A percentile compares a stretch with the other conserved stretches of the same genome.
These are phyloP conservation scores for Uloborus plumipes DNA, from an alignment of 2,888 invertebrate genomes.

Conservation along the genomic window DNA sequence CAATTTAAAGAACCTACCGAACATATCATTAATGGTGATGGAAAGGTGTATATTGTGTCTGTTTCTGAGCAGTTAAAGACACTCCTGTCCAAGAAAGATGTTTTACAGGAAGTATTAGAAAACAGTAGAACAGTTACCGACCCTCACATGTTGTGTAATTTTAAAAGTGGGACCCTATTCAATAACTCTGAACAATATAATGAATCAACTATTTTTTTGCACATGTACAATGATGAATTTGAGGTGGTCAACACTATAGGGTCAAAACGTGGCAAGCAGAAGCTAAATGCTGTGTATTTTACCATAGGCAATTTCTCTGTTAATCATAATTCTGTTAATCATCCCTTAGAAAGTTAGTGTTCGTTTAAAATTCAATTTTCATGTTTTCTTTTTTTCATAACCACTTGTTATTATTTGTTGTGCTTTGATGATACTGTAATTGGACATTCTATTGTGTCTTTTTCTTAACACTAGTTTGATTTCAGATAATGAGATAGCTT, in stretches of 20 bases:
- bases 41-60: not conserved
- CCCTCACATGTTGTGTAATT: not conserved
- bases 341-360: too few species aligned
- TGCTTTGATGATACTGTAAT: too few species aligned
- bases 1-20: not conserved
- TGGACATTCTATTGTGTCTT: too few species aligned
- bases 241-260: not conserved
- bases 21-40: constrained; percentile 4
- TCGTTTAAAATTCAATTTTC: too few species aligned
- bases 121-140: not conserved
- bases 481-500: too few species aligned
- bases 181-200: not conserved
- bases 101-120: not conserved
- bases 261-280: not conserved
- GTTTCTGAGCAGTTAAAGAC: not conserved
- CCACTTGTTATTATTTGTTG: too few species aligned
- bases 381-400: too few species aligned
- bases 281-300: not conserved
- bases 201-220: constrained; percentile 3
- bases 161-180: not conserved
- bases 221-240: constrained; percentile 4
- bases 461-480: too few species aligned
- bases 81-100: not conserved
- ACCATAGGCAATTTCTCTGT: constrained; percentile 1
- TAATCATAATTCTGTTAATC: not conserved